Evolutionary conservation across 2,888 invertebrate species (phyloP).

Genomic region (Calliopum simillimum): DNA sequence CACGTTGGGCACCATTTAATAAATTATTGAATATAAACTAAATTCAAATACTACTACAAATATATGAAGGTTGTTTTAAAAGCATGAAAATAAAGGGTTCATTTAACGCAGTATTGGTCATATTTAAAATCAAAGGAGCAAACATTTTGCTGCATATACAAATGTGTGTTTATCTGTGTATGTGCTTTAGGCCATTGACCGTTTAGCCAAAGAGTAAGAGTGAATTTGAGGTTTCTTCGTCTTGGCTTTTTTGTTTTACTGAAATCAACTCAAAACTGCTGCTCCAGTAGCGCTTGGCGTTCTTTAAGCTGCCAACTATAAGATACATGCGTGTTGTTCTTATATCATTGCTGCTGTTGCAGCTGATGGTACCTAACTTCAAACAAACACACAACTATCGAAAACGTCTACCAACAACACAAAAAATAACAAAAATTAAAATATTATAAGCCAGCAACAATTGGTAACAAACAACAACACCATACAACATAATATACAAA

Average conservation of each 20-base stretch:
- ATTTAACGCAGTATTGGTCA: too few relatives aligned
- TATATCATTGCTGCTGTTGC: conserved; percentile 26
- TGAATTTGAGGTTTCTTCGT: conserved; percentile 21
- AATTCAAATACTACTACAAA: too few relatives aligned
- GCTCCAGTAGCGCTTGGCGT: conserved; percentile 32
- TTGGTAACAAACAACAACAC: conserved; percentile 43
- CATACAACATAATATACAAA: too few relatives aligned
- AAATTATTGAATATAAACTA: too few relatives aligned
- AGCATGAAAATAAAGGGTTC: too few relatives aligned
- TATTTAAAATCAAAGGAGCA: too few relatives aligned
- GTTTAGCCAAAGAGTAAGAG: conserved; percentile 34
- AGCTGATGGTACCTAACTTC: conserved; percentile 21
- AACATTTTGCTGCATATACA: too few relatives aligned
- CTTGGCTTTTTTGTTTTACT: conserved; percentile 21
- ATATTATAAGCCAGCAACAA: conserved; percentile 23
- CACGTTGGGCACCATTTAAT: too few relatives aligned
- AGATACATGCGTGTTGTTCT: not conserved
- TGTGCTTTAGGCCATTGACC: conserved; percentile 22
- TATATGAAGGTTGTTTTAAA: too few relatives aligned
- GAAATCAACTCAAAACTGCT: not conserved
- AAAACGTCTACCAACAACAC: conserved; percentile 1
- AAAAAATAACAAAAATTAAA: conserved; percentile 27
- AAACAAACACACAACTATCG: conserved; percentile 6
- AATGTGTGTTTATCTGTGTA: conserved; percentile 12
- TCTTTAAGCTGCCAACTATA: conserved; percentile 31